Evolutionary conservation across 2,797 vertebrate species (phyloP).

Genomic region (Gobio occitaniae): DNA sequence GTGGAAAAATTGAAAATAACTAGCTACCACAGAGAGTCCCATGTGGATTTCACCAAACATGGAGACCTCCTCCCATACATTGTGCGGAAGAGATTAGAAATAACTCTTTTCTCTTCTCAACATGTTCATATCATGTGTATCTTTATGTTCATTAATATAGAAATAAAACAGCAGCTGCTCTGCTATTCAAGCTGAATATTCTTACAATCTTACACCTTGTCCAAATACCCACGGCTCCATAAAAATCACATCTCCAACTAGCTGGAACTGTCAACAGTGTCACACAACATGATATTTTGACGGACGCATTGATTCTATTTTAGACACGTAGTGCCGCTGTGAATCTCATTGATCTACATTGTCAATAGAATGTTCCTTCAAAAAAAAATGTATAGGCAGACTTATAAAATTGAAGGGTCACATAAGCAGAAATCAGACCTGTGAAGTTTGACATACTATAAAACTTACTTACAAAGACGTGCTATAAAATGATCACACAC

Average conservation of each 20-base stretch:
- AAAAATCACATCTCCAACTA: conserved; percentile 27
- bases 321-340: background rate
- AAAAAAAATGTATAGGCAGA: background rate
- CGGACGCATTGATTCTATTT: background rate
- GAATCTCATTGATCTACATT: background rate
- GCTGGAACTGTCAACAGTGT: background rate
- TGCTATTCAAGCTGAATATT: background rate
- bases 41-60: conserved; percentile 29
- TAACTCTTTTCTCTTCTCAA: conserved; percentile 22
- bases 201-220: conserved; percentile 2
- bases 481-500: background rate
- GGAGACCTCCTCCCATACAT: conserved; percentile 8
- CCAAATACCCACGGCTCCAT: background rate
- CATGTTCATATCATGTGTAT: conserved; percentile 16
- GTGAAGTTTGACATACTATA: background rate
- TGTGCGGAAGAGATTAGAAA: conserved; percentile 7
- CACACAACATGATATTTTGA: conserved; percentile 14
- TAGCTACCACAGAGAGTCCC: conserved; percentile 45
- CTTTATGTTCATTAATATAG: background rate
- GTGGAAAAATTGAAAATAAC: conserved; percentile 46
- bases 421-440: background rate
- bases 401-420: background rate
- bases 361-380: background rate
- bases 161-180: conserved; percentile 13
- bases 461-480: background rate